Conservation (phyloP, 1,140 invertebrate species). For the Diorhabda carinulata region DNA sequence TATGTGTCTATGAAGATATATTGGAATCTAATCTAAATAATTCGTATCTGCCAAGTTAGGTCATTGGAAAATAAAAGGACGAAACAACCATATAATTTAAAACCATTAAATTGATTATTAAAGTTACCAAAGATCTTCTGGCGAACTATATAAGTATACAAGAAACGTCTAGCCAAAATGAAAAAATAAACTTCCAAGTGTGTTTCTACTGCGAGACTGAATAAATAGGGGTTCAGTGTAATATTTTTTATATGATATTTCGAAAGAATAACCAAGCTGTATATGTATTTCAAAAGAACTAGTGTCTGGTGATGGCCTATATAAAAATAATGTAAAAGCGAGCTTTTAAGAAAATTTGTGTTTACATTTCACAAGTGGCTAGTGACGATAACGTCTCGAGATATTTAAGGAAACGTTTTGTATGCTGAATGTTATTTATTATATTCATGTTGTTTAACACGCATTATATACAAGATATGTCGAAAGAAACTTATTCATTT, state of each 20-base stretch:
- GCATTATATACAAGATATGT: background rate
- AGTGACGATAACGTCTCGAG: conserved; percentile 1
- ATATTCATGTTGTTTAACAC: background rate
- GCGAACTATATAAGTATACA: too few species aligned
- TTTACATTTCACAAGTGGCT: conserved; percentile 2
- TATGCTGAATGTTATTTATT: background rate
- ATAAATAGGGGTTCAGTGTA: background rate
- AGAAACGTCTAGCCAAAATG: too few species aligned
- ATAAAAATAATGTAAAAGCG: background rate
- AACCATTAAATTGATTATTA: too few species aligned
- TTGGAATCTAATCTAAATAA: too few species aligned
- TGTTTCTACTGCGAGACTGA: too few species aligned
- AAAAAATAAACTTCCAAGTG: too few species aligned
- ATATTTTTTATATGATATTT: background rate
- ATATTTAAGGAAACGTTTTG: background rate
- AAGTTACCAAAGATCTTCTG: too few species aligned
- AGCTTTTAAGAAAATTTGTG: conserved; percentile 2
- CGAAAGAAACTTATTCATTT: too few species aligned
- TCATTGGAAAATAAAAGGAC: too few species aligned
- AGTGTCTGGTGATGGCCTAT: background rate
- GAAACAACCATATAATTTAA: too few species aligned
- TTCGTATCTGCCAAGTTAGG: too few species aligned
- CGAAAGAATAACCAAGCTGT: conserved; percentile 2
- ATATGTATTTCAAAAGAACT: conserved; percentile 1
- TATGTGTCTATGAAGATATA: too few species aligned